Conservation (phyloP, 1,140 invertebrate genomes). For the Aradophagus sp. region DNA sequence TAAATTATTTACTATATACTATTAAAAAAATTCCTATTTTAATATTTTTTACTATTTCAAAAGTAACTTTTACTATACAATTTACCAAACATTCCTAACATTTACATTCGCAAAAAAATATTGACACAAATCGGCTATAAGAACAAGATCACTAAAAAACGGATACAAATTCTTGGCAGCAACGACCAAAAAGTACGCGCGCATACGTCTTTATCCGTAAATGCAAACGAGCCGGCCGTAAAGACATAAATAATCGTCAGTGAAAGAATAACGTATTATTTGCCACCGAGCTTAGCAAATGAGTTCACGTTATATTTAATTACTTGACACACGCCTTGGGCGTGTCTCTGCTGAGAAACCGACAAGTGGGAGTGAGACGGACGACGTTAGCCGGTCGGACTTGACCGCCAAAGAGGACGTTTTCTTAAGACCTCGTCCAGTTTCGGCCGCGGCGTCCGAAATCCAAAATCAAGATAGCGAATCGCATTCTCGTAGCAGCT, state of each 20-base stretch:
- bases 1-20: no score
- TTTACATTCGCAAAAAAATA: no score
- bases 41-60: no score
- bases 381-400: slow-evolving; percentile 37
- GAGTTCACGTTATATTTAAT: slow-evolving; percentile 74
- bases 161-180: no score
- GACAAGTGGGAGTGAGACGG: slow-evolving; percentile 8
- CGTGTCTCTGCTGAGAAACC: slow-evolving; percentile 60
- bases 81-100: no score
- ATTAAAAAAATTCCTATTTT: no score
- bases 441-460: slow-evolving; percentile 25
- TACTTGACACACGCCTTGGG: slow-evolving; percentile 72
- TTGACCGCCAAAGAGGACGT: slow-evolving; percentile 53
- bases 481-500: slow-evolving; percentile 29
- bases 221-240: no score
- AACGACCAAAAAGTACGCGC: no score
- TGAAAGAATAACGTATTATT: slow-evolving; percentile 71
- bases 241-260: slow-evolving; percentile 70
- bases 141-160: no score
- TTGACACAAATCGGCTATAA: no score
- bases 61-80: no score
- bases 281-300: slow-evolving; percentile 73
- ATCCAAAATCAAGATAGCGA: slow-evolving; percentile 23
- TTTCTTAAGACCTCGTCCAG: slow-evolving; percentile 34
- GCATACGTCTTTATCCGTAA: no score